phyloP scores from a whole-genome alignment of 2,888 invertebrate genomes.

The Morinoia aosen region DNA sequence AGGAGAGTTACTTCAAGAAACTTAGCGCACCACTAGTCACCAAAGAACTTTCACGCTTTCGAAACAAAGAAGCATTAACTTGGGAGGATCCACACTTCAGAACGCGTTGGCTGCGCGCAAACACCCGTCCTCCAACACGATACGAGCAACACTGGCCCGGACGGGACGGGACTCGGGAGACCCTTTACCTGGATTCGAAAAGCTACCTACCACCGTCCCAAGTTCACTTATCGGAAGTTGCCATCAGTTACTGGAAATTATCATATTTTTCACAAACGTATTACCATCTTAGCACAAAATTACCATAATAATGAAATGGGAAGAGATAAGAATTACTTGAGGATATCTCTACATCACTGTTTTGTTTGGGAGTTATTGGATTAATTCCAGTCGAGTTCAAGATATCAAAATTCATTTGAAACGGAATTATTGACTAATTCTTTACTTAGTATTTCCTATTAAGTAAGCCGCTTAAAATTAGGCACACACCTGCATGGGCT shows the following conservation, averaged over 20 bases:
- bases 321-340: neutral
- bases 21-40: neutral
- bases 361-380: no score
- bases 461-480: no score
- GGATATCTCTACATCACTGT: no score
- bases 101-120: neutral
- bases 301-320: neutral
- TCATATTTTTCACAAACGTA: neutral
- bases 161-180: neutral
- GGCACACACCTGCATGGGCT: no score
- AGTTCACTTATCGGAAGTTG: neutral
- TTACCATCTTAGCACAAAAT: neutral
- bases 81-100: neutral
- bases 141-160: neutral
- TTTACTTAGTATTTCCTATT: no score
- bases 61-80: slow-evolving; percentile 20
- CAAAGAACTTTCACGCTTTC: slow-evolving; percentile 1
- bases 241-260: neutral
- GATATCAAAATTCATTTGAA: no score
- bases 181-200: neutral
- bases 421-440: no score
- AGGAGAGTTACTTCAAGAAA: neutral
- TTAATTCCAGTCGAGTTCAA: no score
- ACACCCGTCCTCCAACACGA: neutral
- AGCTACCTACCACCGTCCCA: neutral